Conservation (phyloP, 1,140 invertebrate genomes). For the Platorchestia sp. region DNA sequence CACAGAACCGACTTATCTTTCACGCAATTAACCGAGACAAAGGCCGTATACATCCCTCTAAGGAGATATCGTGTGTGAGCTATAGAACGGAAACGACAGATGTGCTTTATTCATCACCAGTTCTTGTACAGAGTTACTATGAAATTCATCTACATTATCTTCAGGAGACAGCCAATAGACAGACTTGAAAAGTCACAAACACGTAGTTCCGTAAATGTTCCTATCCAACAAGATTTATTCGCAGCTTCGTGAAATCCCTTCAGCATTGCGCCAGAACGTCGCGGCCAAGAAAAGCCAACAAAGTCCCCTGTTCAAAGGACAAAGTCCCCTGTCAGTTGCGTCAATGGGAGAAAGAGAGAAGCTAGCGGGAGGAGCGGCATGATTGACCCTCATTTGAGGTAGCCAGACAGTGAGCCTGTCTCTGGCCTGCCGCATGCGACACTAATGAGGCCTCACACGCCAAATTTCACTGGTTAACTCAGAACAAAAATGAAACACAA, state of each 20-base stretch:
- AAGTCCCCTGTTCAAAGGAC: neutral
- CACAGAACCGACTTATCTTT: neutral
- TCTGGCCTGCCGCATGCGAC: neutral
- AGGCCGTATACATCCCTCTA: too few species aligned
- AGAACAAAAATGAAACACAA: constrained; percentile 4
- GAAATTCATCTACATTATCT: neutral
- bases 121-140: neutral
- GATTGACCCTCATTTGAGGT: constrained; percentile 5
- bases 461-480: neutral
- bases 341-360: neutral
- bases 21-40: neutral
- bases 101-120: neutral
- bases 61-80: too few species aligned
- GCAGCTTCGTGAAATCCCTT: neutral
- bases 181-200: neutral
- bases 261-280: neutral
- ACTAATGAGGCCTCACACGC: constrained; percentile 28
- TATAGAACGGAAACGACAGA: neutral
- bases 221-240: neutral
- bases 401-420: neutral
- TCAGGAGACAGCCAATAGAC: neutral
- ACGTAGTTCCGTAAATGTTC: neutral
- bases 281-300: neutral
- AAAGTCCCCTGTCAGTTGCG: neutral
- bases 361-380: neutral